Conservation (phyloP, 1,140 invertebrate species). For the Drosophila punjabiensis region DNA sequence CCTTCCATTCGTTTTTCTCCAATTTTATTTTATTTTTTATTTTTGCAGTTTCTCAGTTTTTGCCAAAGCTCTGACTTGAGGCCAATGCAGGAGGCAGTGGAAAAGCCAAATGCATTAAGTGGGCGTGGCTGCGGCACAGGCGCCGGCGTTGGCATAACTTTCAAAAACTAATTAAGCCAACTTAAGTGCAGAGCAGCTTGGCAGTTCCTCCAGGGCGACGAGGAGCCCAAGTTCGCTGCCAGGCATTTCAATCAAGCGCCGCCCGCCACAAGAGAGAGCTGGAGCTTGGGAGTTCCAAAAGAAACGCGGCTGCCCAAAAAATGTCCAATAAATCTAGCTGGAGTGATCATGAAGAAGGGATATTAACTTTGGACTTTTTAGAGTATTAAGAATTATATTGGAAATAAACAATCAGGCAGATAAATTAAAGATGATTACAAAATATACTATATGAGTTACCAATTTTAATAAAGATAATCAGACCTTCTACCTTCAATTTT, state of each 20-base stretch:
- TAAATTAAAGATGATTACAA: too few species aligned
- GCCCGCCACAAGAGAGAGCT: constrained; percentile 66
- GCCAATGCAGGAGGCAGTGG: constrained; percentile 25
- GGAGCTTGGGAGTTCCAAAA: constrained; percentile 6
- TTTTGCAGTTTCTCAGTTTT: constrained; percentile 16
- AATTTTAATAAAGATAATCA: too few species aligned
- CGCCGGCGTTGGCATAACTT: constrained; percentile 77
- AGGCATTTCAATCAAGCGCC: constrained; percentile 78
- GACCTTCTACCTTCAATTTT: neutral
- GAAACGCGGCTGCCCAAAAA: constrained; percentile 4
- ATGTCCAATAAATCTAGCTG: constrained; percentile 2
- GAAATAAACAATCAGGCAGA: too few species aligned
- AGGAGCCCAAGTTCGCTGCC: constrained; percentile 36
- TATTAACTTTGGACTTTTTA: neutral
- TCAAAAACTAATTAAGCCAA: constrained; percentile 84
- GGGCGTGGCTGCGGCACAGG: constrained; percentile 60
- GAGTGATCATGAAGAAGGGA: neutral
- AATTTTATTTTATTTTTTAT: neutral
- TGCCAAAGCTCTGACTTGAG: constrained; percentile 59
- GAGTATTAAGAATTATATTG: neutral
- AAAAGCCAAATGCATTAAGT: constrained; percentile 67
- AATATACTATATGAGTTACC: too few species aligned
- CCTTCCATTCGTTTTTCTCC: neutral
- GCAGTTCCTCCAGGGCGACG: constrained; percentile 16
- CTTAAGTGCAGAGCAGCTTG: constrained; percentile 76